Evolutionary conservation across 2,797 vertebrate genomes (phyloP), one percentile per base, ranked within the genome.

Genomic region (Enteromius argenteus): DNA sequence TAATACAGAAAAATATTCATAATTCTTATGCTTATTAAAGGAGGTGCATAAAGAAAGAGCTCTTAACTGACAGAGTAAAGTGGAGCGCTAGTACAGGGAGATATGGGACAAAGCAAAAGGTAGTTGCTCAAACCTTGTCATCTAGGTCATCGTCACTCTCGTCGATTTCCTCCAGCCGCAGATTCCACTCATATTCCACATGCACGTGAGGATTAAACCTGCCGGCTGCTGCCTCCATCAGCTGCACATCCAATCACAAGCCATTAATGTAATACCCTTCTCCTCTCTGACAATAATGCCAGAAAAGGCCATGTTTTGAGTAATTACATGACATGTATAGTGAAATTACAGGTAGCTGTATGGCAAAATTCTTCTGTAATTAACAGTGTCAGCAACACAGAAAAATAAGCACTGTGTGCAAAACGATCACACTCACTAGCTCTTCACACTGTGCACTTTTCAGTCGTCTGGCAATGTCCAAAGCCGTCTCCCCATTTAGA

Each of bases 81-180:
- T 37, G 21, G 30, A 68, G 8, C 44, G 27, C 11, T 23, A 23
- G 21, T 23, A 51, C 0, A 23, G 32, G 30, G 46, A 27, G 46
- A 68, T 42, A 73, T n/a, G 39, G 15, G n/a, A 58, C 37, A 60
- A 42, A 81, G 17, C 15, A 30, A 21, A 72, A 66, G 42, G 77
- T n/a, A 39, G 17, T 8, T n/a, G 4, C 15, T 44, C 80, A 74
- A 39, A 95, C 96, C 92, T 97, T 96, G 90, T 96, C 96, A 14
- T 97, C 97, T 78, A 97, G 93, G 81, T 97, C 97, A 15, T 97
- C 96, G 1, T 97, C 96, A 1, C 96, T 97, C 90, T 97, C 96
- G 62, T 97, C 96, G 53, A 97, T 96, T 89, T 97, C 96, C 11
- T 97, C 96, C 89, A 95, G 95, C 0, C 96, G 92, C 88, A 97